Evolutionary conservation across 2,113 vertebrate species (phyloP), one percentile per base, ranked within the genome.

Genomic region (Triplophysa tibetana): DNA sequence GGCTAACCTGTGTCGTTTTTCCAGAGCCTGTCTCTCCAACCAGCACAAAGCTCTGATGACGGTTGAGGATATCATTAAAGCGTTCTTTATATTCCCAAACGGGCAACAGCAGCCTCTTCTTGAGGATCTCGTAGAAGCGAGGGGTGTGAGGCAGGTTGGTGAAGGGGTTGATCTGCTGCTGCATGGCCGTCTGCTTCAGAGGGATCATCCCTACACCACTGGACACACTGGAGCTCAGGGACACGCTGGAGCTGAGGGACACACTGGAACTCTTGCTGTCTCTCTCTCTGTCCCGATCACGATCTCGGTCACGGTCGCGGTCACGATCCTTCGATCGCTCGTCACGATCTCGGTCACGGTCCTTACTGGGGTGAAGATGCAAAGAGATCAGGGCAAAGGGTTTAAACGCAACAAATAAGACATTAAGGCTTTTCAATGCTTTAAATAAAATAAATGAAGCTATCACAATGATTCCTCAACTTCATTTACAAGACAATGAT

Each of bases 11-110:
- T 74, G 97, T 98, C 85, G 97, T 98, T 90, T 98, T 98, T 81
- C 96, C 97, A 81, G 96, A 98, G 16, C 96, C 97, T 0, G 97
- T 98, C 90, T 98, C 96, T 83, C 97, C 96, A 45, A 98, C 97
- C 68, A 98, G 89, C 68, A 98, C 96, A 86, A 98, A 98, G 29
- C 93, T 95, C 89, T 98, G 97, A 88, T 98, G 92, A 50, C 92
- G 92, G 73, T 93, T 90, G 83, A 98, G 91, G 89, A 98, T 98
- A 84, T 96, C 94, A 0, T 92, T 95, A 89, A 98, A 98, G 58
- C 93, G 92, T 86, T 98, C 96, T 80, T 94, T 97, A 89, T 98
- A 98, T 86, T 99, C 97, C 95, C 96, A 99, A 45, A 98, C 97
- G 12, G 97, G 97, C 83, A 99, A 94, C 4, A 94, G 95, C 73